Evolutionary conservation across 92 coral and sea anemone species (phyloP).

Genomic region (Metridium senile): DNA sequence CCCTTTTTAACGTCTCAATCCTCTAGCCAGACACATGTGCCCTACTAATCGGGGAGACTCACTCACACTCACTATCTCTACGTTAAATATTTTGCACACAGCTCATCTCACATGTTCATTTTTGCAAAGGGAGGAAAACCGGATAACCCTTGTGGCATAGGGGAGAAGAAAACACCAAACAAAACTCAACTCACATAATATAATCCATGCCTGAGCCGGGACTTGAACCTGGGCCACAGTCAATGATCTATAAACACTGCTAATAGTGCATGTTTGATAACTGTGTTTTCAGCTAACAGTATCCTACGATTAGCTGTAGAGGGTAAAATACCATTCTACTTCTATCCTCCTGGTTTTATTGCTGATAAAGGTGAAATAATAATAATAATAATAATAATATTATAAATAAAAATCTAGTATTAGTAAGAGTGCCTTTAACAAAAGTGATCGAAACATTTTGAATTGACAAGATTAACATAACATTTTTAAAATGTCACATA

Average conservation of each 20-base stretch:
- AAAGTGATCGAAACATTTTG: too few relatives aligned
- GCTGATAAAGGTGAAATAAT: constrained; percentile 61
- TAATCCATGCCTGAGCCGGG: background rate
- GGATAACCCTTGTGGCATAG: background rate
- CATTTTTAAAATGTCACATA: too few relatives aligned
- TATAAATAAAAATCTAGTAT: too few relatives aligned
- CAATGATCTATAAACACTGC: too few relatives aligned
- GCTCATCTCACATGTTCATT: background rate
- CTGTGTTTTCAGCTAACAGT: constrained; percentile 72
- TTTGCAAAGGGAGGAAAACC: background rate
- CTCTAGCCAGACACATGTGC: background rate
- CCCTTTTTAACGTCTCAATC: too few relatives aligned
- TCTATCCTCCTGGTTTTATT: constrained; percentile 81
- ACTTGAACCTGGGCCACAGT: background rate
- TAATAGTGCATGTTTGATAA: too few relatives aligned
- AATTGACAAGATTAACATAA: too few relatives aligned
- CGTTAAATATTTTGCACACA: too few relatives aligned
- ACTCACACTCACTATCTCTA: too few relatives aligned
- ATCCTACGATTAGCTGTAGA: constrained; percentile 89
- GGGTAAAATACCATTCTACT: constrained; percentile 85
- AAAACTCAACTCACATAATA: background rate
- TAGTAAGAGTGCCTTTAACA: too few relatives aligned
- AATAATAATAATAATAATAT: too few relatives aligned
- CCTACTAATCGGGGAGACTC: background rate
- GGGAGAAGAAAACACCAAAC: background rate